Evolutionary conservation across 2,113 vertebrate genomes (phyloP), one percentile per base, ranked within the genome.

Genomic region (Monopterus albus): DNA sequence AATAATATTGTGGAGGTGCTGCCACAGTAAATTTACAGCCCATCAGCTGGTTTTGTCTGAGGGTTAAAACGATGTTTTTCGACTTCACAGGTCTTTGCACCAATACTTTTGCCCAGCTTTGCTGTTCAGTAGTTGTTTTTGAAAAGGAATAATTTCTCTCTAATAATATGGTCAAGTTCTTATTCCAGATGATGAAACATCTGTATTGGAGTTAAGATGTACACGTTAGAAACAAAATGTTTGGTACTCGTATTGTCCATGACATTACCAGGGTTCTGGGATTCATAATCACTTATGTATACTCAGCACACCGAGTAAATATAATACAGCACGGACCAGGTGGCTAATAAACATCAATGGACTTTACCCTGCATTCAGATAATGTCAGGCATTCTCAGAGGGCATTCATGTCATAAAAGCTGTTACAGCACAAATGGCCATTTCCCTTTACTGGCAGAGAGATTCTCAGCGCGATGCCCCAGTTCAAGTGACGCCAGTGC

Each of bases 41-140:
- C n/a, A n/a, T n/a, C 64, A 51, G 84, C 84, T 78, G 67, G 76
- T 33, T 62, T 78, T 80, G 73, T 63, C 78, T 79, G 72, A 73
- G 62, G 80, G 76, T 87, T 75, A n/a, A n/a, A n/a, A n/a, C n/a
- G n/a, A n/a, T n/a, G n/a, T n/a, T n/a, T n/a, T n/a, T n/a, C n/a
- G n/a, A n/a, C n/a, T n/a, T n/a, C n/a, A n/a, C 81, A 83, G 91
- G 87, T 89, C 89, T 93, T 89, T 90, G 88, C 91, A 92, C 80
- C 91, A 91, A 89, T 92, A 84, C 90, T 93, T 88, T 88, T 92
- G 91, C 84, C 88, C 89, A 79, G 85, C 89, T 85, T 88, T 75
- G 78, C 91, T 91, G 87, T 89, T 87, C 87, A 86, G 86, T 89
- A 91, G 45, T n/a, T 50, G 14, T 47, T 53, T 31, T 15, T 5